phyloP scores from a whole-genome alignment of 2,113 vertebrate genomes.

The Hippolais icterina region DNA sequence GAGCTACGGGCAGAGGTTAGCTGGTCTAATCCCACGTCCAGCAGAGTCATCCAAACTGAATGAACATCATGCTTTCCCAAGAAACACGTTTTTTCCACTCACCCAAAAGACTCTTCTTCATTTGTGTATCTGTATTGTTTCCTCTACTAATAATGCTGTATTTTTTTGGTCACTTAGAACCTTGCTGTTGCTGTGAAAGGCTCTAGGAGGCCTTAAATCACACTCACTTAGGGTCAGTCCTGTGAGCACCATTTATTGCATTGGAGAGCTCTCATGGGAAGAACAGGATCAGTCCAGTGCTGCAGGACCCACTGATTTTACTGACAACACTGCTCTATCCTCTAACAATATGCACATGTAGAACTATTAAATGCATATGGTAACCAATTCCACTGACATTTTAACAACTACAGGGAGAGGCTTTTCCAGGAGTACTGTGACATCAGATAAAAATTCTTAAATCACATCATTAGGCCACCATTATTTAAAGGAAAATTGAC shows the following conservation, averaged over 20 bases:
- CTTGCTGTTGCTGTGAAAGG: neutral
- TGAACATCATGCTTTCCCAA: neutral
- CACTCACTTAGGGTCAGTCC: neutral
- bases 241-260: neutral
- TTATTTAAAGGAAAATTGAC: neutral
- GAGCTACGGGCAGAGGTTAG: neutral
- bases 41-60: neutral
- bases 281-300: neutral
- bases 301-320: neutral
- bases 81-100: neutral
- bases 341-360: neutral
- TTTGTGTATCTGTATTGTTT: neutral
- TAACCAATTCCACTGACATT: neutral
- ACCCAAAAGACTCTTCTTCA: neutral
- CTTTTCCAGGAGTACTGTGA: neutral
- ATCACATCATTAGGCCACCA: neutral
- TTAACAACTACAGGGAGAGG: neutral
- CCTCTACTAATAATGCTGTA: neutral
- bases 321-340: neutral
- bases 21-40: neutral
- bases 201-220: neutral
- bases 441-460: neutral
- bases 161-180: neutral
- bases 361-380: neutral
- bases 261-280: neutral